These are phyloP conservation scores for Cephalopterus ornatus DNA, from an alignment of 2,113 vertebrate species.

Conservation along the genomic window DNA sequence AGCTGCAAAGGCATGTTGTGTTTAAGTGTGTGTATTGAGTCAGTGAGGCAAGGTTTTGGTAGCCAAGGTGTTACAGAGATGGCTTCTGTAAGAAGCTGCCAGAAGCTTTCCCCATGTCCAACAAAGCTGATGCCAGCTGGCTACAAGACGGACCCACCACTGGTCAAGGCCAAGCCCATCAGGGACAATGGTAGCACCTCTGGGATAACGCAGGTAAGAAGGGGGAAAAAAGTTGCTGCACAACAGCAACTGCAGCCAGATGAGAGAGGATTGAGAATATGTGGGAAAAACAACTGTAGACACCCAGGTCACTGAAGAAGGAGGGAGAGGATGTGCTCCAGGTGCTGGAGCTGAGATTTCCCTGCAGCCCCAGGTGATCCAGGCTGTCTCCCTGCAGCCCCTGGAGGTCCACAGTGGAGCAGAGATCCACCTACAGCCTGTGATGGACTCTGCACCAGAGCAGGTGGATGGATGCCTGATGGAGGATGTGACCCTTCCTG, in stretches of 20 bases:
- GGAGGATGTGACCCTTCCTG: not conserved
- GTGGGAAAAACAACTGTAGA: not conserved
- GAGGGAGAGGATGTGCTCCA: not conserved
- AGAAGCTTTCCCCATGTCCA: not conserved
- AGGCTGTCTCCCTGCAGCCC: not conserved
- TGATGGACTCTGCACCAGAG: rapidly evolving
- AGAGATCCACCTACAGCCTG: not conserved
- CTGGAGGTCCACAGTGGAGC: not conserved
- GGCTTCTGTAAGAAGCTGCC: not conserved
- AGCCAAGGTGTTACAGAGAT: not conserved
- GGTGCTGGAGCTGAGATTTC: not conserved
- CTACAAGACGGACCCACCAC: not conserved
- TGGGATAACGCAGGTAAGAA: too few relatives aligned
- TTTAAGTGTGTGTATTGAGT: not conserved
- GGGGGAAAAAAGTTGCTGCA: rapidly evolving
- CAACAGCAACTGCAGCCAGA: not conserved
- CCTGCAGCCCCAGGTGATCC: not conserved
- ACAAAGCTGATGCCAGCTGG: rapidly evolving
- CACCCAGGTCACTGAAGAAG: not conserved
- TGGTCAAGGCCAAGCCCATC: not conserved
- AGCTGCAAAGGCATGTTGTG: not conserved
- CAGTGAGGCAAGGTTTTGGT: not conserved
- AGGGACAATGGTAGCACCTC: not conserved
- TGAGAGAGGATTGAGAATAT: not conserved
- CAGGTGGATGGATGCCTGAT: not conserved